Percentiles rank a stretch among this genome's conserved stretches.
Conservation (phyloP, 2,113 vertebrate species). For the Cariama cristata region DNA sequence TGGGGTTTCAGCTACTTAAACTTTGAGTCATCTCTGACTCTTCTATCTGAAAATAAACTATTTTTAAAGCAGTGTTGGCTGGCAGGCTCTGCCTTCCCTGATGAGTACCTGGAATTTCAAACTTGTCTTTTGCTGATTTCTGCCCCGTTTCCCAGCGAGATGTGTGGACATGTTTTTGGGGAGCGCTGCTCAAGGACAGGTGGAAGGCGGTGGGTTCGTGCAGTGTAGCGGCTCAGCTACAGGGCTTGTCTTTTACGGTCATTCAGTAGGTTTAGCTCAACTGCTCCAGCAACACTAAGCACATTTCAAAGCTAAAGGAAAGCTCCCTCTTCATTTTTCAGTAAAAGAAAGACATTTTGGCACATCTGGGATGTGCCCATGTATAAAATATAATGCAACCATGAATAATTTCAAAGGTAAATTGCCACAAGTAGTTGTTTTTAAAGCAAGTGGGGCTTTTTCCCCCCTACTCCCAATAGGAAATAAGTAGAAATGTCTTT, state of each 20-base stretch:
- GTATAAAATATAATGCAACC: neutral
- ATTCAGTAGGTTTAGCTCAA: neutral
- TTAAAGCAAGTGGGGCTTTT: neutral
- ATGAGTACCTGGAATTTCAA: neutral
- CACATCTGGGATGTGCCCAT: neutral
- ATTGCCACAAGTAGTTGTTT: neutral
- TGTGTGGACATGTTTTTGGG: neutral
- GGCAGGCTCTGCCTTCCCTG: neutral
- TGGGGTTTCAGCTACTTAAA: neutral
- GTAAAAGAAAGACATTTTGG: neutral
- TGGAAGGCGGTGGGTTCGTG: fast-evolving
- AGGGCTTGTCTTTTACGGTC: neutral
- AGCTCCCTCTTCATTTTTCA: neutral
- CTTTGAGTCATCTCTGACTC: neutral
- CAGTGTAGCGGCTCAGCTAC: fast-evolving
- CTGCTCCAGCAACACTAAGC: neutral
- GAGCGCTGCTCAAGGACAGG: neutral
- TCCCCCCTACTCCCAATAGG: neutral
- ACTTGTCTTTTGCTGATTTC: neutral
- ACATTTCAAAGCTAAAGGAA: neutral
- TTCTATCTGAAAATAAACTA: slow-evolving; percentile 7
- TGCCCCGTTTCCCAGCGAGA: fast-evolving
- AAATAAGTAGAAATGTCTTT: neutral
- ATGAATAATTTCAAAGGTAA: neutral
- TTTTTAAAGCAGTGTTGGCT: neutral